Conservation (phyloP, 2,113 vertebrate species). For the Nestor notabilis region DNA sequence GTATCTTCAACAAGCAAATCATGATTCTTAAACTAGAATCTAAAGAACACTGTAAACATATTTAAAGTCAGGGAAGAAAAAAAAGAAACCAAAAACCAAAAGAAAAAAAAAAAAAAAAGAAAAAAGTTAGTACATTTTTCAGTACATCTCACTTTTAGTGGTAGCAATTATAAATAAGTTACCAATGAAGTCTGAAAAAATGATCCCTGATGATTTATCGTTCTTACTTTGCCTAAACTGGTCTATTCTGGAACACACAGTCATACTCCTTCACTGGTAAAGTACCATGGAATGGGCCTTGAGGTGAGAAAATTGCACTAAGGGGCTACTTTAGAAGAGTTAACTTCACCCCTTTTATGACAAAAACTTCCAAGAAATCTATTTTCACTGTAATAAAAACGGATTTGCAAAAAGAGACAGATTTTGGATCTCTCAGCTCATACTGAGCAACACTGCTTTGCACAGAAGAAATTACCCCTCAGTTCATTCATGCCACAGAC, state of each 20-base stretch:
- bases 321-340: neutral
- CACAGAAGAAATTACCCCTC: neutral
- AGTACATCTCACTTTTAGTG: neutral
- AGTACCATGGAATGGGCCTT: neutral
- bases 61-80: neutral
- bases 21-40: constrained; percentile 97
- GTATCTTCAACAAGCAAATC: constrained; percentile 97
- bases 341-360: neutral
- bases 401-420: neutral
- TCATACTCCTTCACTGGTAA: neutral
- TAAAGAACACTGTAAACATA: constrained; percentile 87
- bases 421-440: neutral
- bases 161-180: neutral
- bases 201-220: neutral
- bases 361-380: neutral
- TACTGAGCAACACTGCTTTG: neutral
- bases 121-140: neutral
- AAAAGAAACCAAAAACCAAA: neutral
- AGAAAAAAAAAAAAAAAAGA: neutral
- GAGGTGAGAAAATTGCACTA: neutral
- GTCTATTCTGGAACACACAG: neutral
- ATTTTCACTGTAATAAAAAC: neutral
- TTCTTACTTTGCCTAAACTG: neutral
- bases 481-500: neutral
- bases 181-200: neutral